Conservation (phyloP, 2,797 vertebrate genomes). For the Amblyopsis hoosieri region DNA sequence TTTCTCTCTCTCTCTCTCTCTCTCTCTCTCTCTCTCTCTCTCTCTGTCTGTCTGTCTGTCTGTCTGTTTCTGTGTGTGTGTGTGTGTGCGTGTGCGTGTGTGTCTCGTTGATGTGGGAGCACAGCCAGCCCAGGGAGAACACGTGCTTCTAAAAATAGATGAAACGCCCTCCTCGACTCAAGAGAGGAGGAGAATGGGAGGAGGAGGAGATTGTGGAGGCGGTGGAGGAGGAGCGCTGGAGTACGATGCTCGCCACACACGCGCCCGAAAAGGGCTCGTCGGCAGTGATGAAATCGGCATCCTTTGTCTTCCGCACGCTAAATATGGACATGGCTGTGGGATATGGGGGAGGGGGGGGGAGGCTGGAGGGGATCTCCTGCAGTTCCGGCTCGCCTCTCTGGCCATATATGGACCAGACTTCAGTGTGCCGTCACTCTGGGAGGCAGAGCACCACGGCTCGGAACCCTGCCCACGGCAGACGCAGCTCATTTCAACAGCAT, state of each 20-base stretch:
- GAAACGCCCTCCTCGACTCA: conserved; percentile 47
- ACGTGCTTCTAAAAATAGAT: conserved; percentile 75
- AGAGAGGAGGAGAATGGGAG: conserved; percentile 7
- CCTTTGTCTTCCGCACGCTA: conserved; percentile 54
- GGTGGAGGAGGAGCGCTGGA: conserved; percentile 35
- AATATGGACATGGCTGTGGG: conserved; percentile 51
- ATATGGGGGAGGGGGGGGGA: neutral
- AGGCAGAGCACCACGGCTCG: conserved; percentile 18
- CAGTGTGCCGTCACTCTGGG: conserved; percentile 29
- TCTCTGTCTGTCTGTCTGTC: conserved; percentile 28
- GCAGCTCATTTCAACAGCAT: no score
- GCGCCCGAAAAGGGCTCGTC: conserved; percentile 66
- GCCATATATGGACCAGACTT: conserved; percentile 59
- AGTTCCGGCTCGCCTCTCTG: conserved; percentile 62
- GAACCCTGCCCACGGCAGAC: neutral
- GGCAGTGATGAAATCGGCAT: conserved; percentile 37
- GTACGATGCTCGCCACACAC: conserved; percentile 25
- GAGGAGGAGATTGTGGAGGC: neutral
- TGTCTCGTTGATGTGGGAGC: conserved; percentile 56
- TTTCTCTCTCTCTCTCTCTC: conserved; percentile 34
- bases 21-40: conserved; percentile 35
- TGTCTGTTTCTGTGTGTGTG: neutral
- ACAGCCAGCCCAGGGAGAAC: conserved; percentile 65
- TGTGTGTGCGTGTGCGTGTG: conserved; percentile 25
- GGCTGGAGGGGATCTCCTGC: conserved; percentile 62